Conservation (phyloP, 2,888 invertebrate species). For the Chrysolina haemoptera region DNA sequence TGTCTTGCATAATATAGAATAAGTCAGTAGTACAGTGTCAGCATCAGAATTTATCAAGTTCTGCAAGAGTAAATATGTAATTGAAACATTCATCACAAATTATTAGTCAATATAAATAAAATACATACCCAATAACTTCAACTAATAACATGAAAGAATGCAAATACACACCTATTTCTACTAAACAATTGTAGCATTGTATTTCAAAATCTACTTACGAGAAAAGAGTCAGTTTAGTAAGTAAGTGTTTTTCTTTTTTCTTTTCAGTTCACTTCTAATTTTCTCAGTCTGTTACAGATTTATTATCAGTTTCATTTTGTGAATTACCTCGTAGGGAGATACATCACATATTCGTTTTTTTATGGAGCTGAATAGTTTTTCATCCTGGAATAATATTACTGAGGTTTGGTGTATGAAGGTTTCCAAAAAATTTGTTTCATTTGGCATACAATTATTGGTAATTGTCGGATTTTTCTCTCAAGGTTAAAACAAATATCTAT, state of each 20-base stretch:
- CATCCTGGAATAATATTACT: background rate
- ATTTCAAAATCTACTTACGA: background rate
- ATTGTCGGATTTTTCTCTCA: constrained; percentile 1
- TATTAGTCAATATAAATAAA: no score
- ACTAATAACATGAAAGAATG: no score
- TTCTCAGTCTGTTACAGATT: background rate
- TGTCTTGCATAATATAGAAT: no score
- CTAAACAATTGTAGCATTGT: background rate
- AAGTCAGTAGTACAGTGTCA: no score
- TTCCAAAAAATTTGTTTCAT: background rate
- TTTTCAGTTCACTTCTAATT: no score
- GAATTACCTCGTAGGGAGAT: background rate
- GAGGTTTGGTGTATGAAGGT: background rate
- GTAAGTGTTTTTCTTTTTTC: no score
- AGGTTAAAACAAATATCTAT: no score
- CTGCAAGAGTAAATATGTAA: no score
- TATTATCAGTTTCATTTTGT: background rate
- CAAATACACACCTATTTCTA: background rate
- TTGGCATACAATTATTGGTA: background rate
- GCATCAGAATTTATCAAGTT: no score
- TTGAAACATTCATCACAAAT: no score
- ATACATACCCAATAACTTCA: no score
- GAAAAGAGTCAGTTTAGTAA: background rate
- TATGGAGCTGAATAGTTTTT: background rate
- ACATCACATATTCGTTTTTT: background rate